phyloP scores from a whole-genome alignment of 2,113 vertebrate genomes.

The Cathartes aura region DNA sequence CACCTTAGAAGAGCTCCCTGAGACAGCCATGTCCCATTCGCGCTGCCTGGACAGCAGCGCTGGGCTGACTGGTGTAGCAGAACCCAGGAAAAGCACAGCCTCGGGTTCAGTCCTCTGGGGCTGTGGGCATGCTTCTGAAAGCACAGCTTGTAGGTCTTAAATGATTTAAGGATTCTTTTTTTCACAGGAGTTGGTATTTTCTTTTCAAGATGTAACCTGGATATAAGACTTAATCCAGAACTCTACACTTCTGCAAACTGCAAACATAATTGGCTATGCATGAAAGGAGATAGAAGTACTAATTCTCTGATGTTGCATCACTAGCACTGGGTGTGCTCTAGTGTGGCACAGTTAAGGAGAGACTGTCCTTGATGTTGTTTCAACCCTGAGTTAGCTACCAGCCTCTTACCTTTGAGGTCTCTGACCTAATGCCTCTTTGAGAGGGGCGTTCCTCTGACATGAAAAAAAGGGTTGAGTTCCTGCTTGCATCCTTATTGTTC shows the following conservation, averaged over 20 bases:
- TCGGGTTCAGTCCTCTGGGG: neutral
- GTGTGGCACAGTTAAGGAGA: neutral
- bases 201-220: neutral
- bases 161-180: neutral
- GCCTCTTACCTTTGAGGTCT: neutral
- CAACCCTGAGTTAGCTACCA: neutral
- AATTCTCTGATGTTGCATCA: neutral
- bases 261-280: neutral
- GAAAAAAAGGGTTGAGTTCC: neutral
- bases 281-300: neutral
- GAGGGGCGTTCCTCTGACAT: neutral
- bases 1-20: neutral
- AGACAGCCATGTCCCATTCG: too few species aligned
- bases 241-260: neutral
- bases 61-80: neutral
- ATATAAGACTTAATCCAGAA: neutral
- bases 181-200: neutral
- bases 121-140: neutral
- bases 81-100: neutral
- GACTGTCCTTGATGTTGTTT: neutral
- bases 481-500: slow-evolving; percentile 2
- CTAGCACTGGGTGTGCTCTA: neutral
- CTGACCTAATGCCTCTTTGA: neutral
- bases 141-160: neutral
- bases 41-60: neutral